Conservation (phyloP, 2,113 vertebrate species). For the Falcunculus frontatus region DNA sequence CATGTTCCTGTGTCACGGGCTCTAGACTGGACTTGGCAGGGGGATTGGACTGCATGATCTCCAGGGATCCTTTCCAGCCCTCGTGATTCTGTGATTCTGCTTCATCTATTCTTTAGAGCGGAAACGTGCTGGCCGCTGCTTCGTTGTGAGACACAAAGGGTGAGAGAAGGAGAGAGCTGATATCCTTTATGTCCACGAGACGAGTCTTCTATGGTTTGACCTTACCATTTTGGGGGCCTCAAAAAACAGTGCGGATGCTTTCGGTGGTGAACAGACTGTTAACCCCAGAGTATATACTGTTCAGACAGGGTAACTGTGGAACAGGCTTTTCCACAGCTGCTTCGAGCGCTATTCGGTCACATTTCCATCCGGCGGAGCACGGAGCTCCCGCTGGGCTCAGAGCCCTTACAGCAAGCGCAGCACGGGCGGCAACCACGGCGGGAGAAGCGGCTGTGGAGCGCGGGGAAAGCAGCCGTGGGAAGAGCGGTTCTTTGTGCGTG, state of each 20-base stretch:
- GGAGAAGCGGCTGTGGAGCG: neutral
- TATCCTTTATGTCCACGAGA: accelerated
- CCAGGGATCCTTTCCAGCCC: neutral
- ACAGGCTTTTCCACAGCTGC: neutral
- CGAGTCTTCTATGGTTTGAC: neutral
- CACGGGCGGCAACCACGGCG: neutral
- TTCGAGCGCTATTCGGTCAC: accelerated
- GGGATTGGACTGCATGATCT: neutral
- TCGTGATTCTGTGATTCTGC: neutral
- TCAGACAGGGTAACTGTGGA: accelerated
- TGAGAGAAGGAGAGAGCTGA: too few species aligned
- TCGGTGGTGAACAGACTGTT: neutral
- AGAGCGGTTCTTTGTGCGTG: neutral
- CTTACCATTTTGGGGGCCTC: neutral
- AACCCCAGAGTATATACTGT: accelerated
- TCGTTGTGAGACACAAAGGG: accelerated
- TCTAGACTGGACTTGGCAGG: neutral
- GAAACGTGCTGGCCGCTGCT: neutral
- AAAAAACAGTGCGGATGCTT: accelerated
- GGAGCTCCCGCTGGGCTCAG: neutral
- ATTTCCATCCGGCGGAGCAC: accelerated
- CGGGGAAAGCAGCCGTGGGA: neutral
- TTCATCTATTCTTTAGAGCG: neutral
- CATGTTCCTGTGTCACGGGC: accelerated
- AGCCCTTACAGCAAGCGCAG: neutral